Percentiles rank a stretch among this genome's conserved stretches.
phyloP scores from a whole-genome alignment of 2,888 invertebrate genomes.

The Drosophila nigricruria region DNA sequence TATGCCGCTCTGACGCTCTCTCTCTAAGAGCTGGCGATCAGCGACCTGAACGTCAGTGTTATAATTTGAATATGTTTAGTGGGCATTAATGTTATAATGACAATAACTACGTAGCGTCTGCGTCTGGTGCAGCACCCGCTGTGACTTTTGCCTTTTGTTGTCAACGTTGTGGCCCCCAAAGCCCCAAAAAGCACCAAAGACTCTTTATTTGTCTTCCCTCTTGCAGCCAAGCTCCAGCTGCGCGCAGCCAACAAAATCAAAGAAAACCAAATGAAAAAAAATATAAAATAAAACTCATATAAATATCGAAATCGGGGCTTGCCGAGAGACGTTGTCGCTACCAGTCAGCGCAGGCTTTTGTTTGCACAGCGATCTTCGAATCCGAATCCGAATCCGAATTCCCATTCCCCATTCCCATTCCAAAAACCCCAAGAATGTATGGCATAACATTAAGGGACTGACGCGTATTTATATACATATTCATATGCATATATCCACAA shows the following conservation, averaged over 20 bases:
- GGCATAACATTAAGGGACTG: constrained; percentile 54
- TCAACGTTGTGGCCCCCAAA: constrained; percentile 64
- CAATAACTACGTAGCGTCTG: constrained; percentile 78
- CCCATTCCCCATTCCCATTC: not conserved
- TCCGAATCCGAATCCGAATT: constrained; percentile 11
- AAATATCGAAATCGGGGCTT: constrained; percentile 77
- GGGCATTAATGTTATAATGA: constrained; percentile 83
- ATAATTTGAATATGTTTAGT: constrained; percentile 83
- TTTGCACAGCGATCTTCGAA: constrained; percentile 47
- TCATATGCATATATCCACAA: constrained; percentile 17
- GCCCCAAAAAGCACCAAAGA: constrained; percentile 13
- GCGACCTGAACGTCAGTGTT: constrained; percentile 63
- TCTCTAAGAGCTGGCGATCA: constrained; percentile 17
- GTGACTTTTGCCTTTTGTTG: constrained; percentile 79
- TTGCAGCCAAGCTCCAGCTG: constrained; percentile 38
- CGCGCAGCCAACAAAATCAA: constrained; percentile 24
- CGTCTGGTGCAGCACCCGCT: constrained; percentile 73
- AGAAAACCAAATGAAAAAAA: constrained; percentile 5
- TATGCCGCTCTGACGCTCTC: not conserved
- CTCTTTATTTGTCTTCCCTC: constrained; percentile 4
- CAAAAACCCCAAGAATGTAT: constrained; percentile 45
- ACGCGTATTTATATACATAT: constrained; percentile 38
- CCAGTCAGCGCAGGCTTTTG: constrained; percentile 77
- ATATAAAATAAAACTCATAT: constrained; percentile 53
- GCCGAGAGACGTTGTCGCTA: constrained; percentile 77